A percentile compares a stretch with the other conserved stretches of the same genome.
Conservation (phyloP, 1,140 invertebrate species). For the Bicyclus anynana region DNA sequence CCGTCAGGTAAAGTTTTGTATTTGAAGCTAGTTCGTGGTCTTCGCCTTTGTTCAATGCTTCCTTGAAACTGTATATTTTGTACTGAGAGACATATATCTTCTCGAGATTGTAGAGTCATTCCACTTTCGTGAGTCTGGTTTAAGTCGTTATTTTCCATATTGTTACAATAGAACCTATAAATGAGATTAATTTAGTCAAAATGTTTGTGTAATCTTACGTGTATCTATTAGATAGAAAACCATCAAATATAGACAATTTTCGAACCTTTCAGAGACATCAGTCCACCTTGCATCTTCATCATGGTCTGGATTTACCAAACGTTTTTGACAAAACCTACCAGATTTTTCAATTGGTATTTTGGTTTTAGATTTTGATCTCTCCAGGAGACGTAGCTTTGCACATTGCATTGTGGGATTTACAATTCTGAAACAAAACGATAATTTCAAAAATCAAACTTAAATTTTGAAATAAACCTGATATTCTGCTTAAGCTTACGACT, state of each 20-base stretch:
- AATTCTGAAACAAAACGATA: neutral
- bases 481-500: too few relatives aligned
- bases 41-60: constrained; percentile 40
- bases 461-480: too few relatives aligned
- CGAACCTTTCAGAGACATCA: constrained; percentile 41
- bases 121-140: constrained; percentile 24
- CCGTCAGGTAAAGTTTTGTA: constrained; percentile 44
- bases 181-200: constrained; percentile 5
- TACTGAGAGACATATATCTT: constrained; percentile 52
- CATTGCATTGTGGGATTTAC: constrained; percentile 43
- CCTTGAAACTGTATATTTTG: constrained; percentile 64
- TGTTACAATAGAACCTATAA: constrained; percentile 46
- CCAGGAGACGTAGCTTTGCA: constrained; percentile 50
- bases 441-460: too few relatives aligned
- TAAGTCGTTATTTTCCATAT: constrained; percentile 13
- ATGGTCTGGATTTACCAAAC: constrained; percentile 55
- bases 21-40: constrained; percentile 58
- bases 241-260: too few relatives aligned
- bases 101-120: constrained; percentile 19
- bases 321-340: constrained; percentile 55
- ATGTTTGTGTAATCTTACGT: too few relatives aligned
- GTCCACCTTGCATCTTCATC: constrained; percentile 53
- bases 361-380: constrained; percentile 39
- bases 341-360: constrained; percentile 31
- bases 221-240: too few relatives aligned